Conservation (phyloP, 2,113 vertebrate species). For the Vireo altiloquus region DNA sequence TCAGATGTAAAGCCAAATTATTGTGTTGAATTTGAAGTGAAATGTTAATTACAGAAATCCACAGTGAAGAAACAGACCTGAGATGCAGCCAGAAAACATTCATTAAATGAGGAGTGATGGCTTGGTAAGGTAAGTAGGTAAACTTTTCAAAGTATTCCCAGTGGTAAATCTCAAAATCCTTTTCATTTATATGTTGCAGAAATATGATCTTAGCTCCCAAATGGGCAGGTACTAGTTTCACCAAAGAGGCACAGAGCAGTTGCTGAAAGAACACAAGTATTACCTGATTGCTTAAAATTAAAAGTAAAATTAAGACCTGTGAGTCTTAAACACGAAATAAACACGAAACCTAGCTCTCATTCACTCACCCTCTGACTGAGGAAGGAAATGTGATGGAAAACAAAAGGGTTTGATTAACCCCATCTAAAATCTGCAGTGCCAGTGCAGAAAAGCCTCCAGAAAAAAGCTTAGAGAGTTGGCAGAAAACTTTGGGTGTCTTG, state of each 20-base stretch:
- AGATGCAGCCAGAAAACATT: background rate
- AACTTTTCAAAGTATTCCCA: background rate
- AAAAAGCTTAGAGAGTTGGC: background rate
- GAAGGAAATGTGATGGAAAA: background rate
- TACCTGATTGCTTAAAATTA: conserved; percentile 6
- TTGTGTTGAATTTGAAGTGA: background rate
- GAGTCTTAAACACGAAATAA: background rate
- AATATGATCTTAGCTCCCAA: background rate
- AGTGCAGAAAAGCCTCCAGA: background rate
- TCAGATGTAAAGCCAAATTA: background rate
- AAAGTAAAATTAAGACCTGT: background rate
- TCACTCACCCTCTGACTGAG: background rate
- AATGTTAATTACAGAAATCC: conserved; percentile 15
- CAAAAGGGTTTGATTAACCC: background rate
- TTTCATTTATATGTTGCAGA: background rate
- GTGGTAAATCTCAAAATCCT: background rate
- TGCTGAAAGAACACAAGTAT: background rate
- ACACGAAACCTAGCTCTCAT: background rate
- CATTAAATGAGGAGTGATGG: background rate
- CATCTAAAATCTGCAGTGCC: background rate
- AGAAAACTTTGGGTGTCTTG: background rate
- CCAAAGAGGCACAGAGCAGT: background rate
- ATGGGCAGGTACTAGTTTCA: background rate
- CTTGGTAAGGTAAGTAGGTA: background rate
- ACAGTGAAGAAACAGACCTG: background rate